phyloP scores from a whole-genome alignment of 2,888 invertebrate species.

The Aleiodes leptofemur region DNA sequence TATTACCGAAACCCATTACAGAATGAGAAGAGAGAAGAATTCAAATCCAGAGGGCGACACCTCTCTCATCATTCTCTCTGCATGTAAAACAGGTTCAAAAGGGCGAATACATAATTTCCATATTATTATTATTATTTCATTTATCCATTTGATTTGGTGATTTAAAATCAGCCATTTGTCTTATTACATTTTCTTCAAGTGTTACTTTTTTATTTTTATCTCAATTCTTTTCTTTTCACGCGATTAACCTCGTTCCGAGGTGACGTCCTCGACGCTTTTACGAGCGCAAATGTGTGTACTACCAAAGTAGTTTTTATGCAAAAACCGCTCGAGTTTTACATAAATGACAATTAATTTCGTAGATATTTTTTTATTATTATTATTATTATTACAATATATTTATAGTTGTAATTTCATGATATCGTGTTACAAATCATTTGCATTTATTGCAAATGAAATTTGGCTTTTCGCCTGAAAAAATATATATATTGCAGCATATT shows the following conservation, averaged over 20 bases:
- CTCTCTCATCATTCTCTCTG: background rate
- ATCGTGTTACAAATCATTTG: too few species aligned
- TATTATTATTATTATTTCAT: background rate
- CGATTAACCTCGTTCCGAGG: constrained; percentile 22
- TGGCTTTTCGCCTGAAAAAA: too few species aligned
- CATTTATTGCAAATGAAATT: too few species aligned
- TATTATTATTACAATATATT: background rate
- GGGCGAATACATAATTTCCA: background rate
- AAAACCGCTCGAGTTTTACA: background rate
- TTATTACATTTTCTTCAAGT: too few species aligned
- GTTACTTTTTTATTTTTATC: background rate
- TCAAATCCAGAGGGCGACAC: background rate
- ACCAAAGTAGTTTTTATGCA: constrained; percentile 3
- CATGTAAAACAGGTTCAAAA: background rate
- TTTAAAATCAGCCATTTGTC: background rate
- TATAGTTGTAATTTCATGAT: too few species aligned
- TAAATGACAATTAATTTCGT: background rate
- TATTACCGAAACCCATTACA: background rate
- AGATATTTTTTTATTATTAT: background rate
- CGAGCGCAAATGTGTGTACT: background rate
- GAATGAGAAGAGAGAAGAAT: background rate
- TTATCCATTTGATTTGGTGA: background rate
- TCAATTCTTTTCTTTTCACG: constrained; percentile 7
- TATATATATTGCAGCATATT: too few species aligned
- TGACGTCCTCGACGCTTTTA: constrained; percentile 20